Conservation (phyloP, 30 jellyfish, hydroid and myxozoan species). For the Mastigias papua region DNA sequence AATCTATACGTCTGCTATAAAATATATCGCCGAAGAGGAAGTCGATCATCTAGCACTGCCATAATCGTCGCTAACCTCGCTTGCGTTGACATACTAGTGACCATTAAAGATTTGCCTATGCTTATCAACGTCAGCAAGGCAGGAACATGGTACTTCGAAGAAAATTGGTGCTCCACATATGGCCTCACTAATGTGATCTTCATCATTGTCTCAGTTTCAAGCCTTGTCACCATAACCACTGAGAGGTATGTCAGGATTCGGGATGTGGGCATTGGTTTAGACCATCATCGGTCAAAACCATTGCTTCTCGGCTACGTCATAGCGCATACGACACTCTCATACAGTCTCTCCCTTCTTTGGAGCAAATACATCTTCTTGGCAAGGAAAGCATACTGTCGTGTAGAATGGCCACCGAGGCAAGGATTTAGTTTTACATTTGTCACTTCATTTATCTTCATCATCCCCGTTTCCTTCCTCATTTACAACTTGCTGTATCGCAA, state of each 20-base stretch:
- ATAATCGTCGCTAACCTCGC: constrained; percentile 96
- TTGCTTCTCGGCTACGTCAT: constrained; percentile 93
- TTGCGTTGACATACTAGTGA: constrained; percentile 93
- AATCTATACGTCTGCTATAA: constrained; percentile 74
- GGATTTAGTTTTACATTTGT: constrained; percentile 92
- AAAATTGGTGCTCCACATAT: constrained; percentile 90
- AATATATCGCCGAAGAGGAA: constrained; percentile 73
- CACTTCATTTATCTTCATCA: constrained; percentile 85
- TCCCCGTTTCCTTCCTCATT: constrained; percentile 90
- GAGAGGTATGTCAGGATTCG: constrained; percentile 80
- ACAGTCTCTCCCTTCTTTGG: constrained; percentile 95
- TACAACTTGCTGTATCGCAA: constrained; percentile 83
- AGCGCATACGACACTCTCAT: constrained; percentile 95
- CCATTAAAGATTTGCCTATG: constrained; percentile 90
- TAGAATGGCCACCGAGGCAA: constrained; percentile 96
- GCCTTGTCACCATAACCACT: constrained; percentile 91
- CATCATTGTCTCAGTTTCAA: constrained; percentile 93
- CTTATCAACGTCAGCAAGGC: constrained; percentile 68
- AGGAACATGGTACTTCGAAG: constrained; percentile 94
- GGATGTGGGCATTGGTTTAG: constrained; percentile 59
- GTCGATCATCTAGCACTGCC: constrained; percentile 90
- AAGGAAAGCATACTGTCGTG: constrained; percentile 93
- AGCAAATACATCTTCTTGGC: constrained; percentile 93
- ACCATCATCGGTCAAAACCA: constrained; percentile 70
- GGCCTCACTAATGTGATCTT: constrained; percentile 93